Evolutionary conservation across 1,140 invertebrate genomes (phyloP).

Genomic region (Leptopilina boulardi): DNA sequence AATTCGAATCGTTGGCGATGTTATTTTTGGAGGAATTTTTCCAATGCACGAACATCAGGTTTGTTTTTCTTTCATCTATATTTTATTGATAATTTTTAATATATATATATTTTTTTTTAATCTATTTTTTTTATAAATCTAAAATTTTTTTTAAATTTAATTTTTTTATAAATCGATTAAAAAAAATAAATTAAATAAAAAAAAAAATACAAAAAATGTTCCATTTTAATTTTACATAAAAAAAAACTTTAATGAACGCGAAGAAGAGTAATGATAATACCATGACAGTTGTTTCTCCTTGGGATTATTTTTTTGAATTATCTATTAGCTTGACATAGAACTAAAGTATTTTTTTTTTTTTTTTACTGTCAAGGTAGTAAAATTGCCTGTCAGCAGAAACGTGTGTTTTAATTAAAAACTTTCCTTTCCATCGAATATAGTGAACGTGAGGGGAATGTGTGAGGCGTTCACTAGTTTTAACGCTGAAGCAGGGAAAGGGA

Average conservation of each 20-base stretch:
- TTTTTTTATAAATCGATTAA: too few species aligned
- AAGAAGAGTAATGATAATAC: not conserved
- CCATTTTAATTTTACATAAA: too few species aligned
- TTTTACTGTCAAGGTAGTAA: not conserved
- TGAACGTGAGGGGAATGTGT: not conserved
- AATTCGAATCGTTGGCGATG: constrained; percentile 78
- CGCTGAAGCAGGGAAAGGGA: not conserved
- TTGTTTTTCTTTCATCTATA: constrained; percentile 52
- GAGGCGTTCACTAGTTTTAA: constrained; percentile 7
- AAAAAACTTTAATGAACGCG: too few species aligned
- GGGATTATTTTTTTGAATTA: constrained; percentile 2
- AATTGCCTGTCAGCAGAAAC: constrained; percentile 28
- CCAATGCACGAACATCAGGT: constrained; percentile 81
- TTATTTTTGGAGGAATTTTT: constrained; percentile 85
- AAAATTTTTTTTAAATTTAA: too few species aligned
- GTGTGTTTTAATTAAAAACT: constrained; percentile 28
- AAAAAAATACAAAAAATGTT: too few species aligned
- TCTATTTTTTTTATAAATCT: too few species aligned
- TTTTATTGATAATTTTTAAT: not conserved
- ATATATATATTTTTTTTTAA: too few species aligned
- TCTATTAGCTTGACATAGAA: not conserved
- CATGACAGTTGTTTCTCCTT: not conserved
- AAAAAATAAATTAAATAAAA: too few species aligned
- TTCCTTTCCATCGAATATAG: not conserved
- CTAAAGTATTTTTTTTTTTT: not conserved